Evolutionary conservation across 2,113 vertebrate species (phyloP).

Genomic region (Irena cyanogastra): DNA sequence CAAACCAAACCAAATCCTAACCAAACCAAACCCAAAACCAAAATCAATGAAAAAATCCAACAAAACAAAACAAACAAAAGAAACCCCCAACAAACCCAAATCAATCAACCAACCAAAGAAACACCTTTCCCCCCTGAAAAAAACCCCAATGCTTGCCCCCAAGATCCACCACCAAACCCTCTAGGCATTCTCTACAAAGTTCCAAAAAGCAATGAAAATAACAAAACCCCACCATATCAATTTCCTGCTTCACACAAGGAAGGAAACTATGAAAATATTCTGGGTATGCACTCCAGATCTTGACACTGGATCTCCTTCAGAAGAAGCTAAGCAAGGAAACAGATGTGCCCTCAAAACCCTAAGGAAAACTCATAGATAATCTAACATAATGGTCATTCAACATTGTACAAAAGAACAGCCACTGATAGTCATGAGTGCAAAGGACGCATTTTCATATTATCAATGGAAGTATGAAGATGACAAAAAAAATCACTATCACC

Average conservation of each 20-base stretch:
- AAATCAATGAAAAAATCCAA: neutral
- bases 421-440: neutral
- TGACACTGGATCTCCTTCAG: neutral
- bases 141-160: accelerated
- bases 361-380: neutral
- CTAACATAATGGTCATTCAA: neutral
- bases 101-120: neutral
- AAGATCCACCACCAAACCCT: neutral
- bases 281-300: neutral
- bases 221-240: accelerated
- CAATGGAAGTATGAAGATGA: neutral
- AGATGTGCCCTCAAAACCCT: neutral
- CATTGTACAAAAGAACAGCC: neutral
- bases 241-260: neutral
- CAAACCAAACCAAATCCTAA: neutral
- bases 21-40: neutral
- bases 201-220: neutral
- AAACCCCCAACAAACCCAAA: neutral
- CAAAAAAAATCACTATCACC: neutral
- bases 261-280: neutral
- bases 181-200: neutral
- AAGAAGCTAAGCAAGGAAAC: neutral
- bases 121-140: accelerated
- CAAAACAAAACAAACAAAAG: neutral
- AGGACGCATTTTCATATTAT: neutral